Conservation (phyloP, 53 echinoderm and acorn worm genomes). For the Henricia sp. region DNA sequence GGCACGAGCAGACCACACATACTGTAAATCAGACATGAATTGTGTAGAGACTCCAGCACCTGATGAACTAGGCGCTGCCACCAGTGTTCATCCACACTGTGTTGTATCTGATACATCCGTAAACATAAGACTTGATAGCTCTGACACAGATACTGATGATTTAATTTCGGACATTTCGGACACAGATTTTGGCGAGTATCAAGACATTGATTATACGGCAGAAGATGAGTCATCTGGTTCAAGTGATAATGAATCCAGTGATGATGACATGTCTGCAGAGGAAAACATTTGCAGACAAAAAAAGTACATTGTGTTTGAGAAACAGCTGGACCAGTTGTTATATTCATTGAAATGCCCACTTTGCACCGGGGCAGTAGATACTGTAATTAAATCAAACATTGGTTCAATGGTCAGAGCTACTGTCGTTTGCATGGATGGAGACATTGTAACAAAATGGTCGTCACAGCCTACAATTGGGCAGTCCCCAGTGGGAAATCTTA, state of each 20-base stretch:
- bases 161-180: too few species aligned
- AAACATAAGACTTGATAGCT: conserved; percentile 44
- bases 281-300: conserved; percentile 28
- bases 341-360: conserved; percentile 19
- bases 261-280: conserved; percentile 1
- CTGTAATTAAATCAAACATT: not conserved
- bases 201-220: too few species aligned
- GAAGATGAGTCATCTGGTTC: too few species aligned
- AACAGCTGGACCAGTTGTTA: conserved; percentile 32
- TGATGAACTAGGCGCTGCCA: not conserved
- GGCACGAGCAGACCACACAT: conserved; percentile 14
- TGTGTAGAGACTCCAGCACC: not conserved
- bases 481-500: conserved; percentile 49
- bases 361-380: not conserved
- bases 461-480: conserved; percentile 48
- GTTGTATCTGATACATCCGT: conserved; percentile 3
- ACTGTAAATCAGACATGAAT: not conserved
- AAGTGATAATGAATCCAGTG: not conserved
- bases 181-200: too few species aligned
- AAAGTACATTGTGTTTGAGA: conserved; percentile 74
- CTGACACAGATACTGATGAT: not conserved
- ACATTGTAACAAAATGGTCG: conserved; percentile 24
- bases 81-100: not conserved
- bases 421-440: conserved; percentile 36
- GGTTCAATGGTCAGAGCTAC: conserved; percentile 46